phyloP scores from a whole-genome alignment of 1,140 invertebrate species.

The Antheraea pernyi region DNA sequence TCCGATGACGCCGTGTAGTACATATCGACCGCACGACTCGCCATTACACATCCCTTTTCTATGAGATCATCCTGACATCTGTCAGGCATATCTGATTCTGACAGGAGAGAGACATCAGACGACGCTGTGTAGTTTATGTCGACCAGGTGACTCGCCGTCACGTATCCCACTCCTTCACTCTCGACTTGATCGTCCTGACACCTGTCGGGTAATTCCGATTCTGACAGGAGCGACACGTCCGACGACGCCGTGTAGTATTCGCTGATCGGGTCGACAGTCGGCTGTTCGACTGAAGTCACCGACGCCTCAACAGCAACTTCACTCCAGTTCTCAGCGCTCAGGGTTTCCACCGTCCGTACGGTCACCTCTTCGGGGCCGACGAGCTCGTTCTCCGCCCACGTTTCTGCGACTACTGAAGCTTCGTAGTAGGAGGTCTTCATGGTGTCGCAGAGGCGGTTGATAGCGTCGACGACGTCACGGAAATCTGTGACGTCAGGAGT shows the following conservation, averaged over 20 bases:
- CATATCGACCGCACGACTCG: too few species aligned
- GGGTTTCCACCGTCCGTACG: constrained; percentile 35
- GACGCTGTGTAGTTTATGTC: too few species aligned
- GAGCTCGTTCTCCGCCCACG: constrained; percentile 16
- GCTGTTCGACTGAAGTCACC: constrained; percentile 22
- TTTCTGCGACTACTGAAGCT: background rate
- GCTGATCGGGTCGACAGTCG: constrained; percentile 38
- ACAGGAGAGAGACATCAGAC: constrained; percentile 39
- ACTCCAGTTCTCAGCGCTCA: constrained; percentile 45
- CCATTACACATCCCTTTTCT: constrained; percentile 24
- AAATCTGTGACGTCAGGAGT: constrained; percentile 66
- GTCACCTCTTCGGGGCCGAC: constrained; percentile 36
- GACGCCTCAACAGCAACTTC: constrained; percentile 17
- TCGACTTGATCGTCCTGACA: constrained; percentile 34
- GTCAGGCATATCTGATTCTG: constrained; percentile 36
- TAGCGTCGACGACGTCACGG: constrained; percentile 75
- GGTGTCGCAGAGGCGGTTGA: constrained; percentile 73
- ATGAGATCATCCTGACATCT: constrained; percentile 26
- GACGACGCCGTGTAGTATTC: constrained; percentile 66
- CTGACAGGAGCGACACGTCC: constrained; percentile 56
- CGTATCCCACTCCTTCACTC: constrained; percentile 2
- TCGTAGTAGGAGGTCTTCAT: constrained; percentile 60
- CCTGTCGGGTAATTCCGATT: constrained; percentile 43
- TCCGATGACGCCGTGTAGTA: constrained; percentile 65
- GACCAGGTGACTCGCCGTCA: too few species aligned